Base-by-base conservation (phyloP, 2,888 invertebrate genomes). In the Xestobium rufovillosum region DNA sequence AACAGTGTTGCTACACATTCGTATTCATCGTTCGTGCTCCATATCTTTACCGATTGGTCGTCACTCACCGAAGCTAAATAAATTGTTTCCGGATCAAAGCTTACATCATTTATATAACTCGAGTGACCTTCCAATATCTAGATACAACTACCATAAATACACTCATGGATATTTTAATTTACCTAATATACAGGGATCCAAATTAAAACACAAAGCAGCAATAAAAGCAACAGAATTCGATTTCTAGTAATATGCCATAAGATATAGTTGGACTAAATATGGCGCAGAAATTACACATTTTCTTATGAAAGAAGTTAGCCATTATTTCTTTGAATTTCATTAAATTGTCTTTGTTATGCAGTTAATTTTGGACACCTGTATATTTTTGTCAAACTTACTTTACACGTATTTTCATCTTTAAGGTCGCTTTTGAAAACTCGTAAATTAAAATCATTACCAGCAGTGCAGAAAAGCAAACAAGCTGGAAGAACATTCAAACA, bases 21-120 rank as follows among this genome's bases (percentile, higher is more conserved):
- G 40, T 67, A 69, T 23, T 67, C 65, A 16, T 71, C 67, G 4
- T 68, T 65, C 3, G 69, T 57, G 16, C 65, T 62, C 83, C 84
- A 85, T 15, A 86, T 64, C 51, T 75, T 73, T 51, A 82, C 83
- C 0, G 80, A 78, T 45, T 78, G 75, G 59, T 86, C 85, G 63
- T 86, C 85, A 47, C 83, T 78, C 2, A 77, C 78, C n/a, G 83
- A 83, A 10, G 80, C 83, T 34, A 86, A 58, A 47, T 73, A 70
- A 38, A 73, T 73, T 14, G 82, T 82, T 38, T 77, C 76, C 9
- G 77, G 72, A 52, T 83, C 81, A 69, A 78, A 85, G 6, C 74
- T 69, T 12, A 83, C 59, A 43, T 75, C 73, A 59, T 85, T 85
- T 9, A 84, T 69, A 55, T 80, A 84, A 56, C 73, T 76, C 16